phyloP scores from a whole-genome alignment of 2,797 vertebrate genomes.

The Mycteria americana region DNA sequence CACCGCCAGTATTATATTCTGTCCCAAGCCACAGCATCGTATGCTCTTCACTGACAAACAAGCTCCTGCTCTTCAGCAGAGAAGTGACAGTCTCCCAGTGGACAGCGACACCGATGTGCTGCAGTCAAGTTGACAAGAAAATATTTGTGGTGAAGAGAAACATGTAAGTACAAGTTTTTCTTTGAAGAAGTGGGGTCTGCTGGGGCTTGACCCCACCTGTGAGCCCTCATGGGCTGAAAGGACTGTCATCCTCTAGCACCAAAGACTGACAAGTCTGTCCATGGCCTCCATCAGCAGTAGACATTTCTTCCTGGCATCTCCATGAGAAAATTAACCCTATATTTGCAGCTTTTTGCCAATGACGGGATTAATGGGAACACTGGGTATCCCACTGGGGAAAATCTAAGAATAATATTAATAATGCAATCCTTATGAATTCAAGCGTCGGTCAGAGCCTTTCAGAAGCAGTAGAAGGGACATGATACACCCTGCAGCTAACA shows the following conservation, averaged over 20 bases:
- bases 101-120: not conserved
- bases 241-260: not conserved
- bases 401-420: not conserved
- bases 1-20: not conserved
- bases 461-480: not conserved
- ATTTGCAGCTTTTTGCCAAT: not conserved
- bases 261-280: not conserved
- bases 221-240: not conserved
- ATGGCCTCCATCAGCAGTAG: not conserved
- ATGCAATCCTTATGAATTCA: not conserved
- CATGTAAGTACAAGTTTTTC: not conserved
- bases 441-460: not conserved
- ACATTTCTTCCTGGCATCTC: not conserved
- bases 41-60: not conserved
- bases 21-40: not conserved
- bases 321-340: not conserved
- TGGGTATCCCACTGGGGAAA: not conserved
- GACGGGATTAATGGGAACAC: not conserved
- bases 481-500: not conserved
- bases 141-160: not conserved
- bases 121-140: not conserved
- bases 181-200: not conserved
- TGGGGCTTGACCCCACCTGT: not conserved
- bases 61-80: not conserved
- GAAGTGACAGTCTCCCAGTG: not conserved